Conservation (phyloP, 2,113 vertebrate genomes). For the Oxyura jamaicensis region DNA sequence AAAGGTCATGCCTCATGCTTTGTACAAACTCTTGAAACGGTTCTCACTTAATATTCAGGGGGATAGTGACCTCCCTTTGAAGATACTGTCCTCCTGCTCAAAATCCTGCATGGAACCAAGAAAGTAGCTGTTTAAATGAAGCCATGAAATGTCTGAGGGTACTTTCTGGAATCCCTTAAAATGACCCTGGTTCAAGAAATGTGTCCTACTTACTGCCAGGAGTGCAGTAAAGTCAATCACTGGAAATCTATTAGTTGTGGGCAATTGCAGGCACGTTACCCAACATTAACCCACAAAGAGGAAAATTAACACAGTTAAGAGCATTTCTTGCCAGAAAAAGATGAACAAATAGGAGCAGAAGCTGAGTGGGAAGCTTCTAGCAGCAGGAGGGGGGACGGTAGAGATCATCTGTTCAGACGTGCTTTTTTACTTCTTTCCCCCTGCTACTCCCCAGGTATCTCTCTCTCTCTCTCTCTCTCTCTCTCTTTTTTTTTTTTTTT, state of each 20-base stretch:
- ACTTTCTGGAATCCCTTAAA: conserved; percentile 38
- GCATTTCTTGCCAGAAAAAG: conserved; percentile 49
- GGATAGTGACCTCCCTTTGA: conserved; percentile 30
- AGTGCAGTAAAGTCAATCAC: conserved; percentile 37
- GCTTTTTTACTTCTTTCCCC: conserved; percentile 29
- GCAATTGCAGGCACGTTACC: conserved; percentile 27
- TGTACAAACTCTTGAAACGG: conserved; percentile 33
- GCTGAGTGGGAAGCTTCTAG: conserved; percentile 69
- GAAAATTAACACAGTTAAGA: conserved; percentile 56
- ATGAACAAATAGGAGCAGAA: conserved; percentile 70
- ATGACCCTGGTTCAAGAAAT: conserved; percentile 52
- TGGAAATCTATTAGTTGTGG: conserved; percentile 57
- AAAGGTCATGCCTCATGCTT: conserved; percentile 39
- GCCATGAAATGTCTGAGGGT: conserved; percentile 8
- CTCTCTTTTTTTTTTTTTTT: not conserved
- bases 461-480: not conserved
- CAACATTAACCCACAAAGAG: conserved; percentile 54
- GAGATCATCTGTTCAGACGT: conserved; percentile 61
- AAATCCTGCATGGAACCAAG: conserved; percentile 3
- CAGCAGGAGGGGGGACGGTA: conserved; percentile 43
- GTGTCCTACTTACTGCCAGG: not conserved
- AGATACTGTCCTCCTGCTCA: not conserved
- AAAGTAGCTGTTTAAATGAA: conserved; percentile 13
- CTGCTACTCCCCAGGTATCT: not conserved
- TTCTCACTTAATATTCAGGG: conserved; percentile 40